Conservation (phyloP, 2,113 vertebrate species). For the Psilopsiagon aurifrons region DNA sequence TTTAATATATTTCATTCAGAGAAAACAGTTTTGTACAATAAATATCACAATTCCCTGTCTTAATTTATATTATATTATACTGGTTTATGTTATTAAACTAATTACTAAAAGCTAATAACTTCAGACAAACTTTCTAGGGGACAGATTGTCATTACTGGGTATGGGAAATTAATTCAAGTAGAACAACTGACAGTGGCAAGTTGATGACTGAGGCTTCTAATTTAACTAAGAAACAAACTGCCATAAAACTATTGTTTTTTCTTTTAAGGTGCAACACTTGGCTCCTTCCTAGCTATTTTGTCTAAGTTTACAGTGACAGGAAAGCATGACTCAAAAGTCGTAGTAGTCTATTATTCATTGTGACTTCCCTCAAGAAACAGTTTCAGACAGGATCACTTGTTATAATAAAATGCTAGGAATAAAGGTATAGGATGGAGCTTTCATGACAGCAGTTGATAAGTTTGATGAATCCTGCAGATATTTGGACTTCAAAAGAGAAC, state of each 20-base stretch:
- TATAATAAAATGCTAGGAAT: background rate
- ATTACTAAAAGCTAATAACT: background rate
- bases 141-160: background rate
- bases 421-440: slow-evolving; percentile 16
- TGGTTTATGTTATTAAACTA: background rate
- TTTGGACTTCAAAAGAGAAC: background rate
- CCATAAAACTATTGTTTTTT: background rate
- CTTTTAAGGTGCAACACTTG: background rate
- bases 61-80: background rate
- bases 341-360: background rate
- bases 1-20: background rate
- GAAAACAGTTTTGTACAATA: background rate
- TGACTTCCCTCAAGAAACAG: background rate
- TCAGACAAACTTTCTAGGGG: background rate
- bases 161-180: background rate
- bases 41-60: background rate
- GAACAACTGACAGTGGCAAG: background rate
- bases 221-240: background rate
- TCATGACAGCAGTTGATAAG: background rate
- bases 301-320: background rate
- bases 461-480: background rate
- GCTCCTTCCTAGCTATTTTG: background rate
- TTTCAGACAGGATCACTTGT: background rate
- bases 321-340: background rate
- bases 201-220: background rate